These are phyloP conservation scores for Bruchidius siliquastri DNA, from an alignment of 2,888 invertebrate genomes.

Conservation along the genomic window DNA sequence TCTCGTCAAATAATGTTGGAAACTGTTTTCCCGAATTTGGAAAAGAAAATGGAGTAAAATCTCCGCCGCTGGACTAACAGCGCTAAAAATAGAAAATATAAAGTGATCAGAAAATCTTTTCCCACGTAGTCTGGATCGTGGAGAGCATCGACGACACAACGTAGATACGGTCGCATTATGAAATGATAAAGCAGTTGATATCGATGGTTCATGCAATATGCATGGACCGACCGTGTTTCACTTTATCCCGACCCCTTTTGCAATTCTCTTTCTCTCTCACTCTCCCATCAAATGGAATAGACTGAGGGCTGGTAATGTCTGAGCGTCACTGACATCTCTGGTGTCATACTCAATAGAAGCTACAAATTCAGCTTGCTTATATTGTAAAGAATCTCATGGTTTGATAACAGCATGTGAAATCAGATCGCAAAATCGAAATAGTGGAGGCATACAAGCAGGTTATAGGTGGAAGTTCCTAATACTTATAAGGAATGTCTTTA, in stretches of 20 bases:
- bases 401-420: too few relatives aligned
- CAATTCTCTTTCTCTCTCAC: background rate
- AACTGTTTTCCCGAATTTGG: too few relatives aligned
- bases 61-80: background rate
- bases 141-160: background rate
- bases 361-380: background rate
- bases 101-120: conserved; percentile 1
- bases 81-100: conserved; percentile 3
- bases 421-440: too few relatives aligned
- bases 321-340: background rate
- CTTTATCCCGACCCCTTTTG: background rate
- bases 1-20: too few relatives aligned
- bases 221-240: conserved; percentile 29
- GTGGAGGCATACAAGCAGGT: too few relatives aligned
- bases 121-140: background rate
- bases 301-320: background rate
- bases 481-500: too few relatives aligned
- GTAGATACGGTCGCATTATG: conserved; percentile 15
- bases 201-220: conserved; percentile 32
- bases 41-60: background rate
- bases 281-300: background rate
- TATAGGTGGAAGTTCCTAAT: too few relatives aligned
- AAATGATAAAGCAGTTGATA: conserved; percentile 31
- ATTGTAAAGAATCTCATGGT: background rate
- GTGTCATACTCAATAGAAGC: background rate